A percentile compares a stretch with the other conserved stretches of the same genome.
Conservation (phyloP, 2,797 vertebrate genomes). For the Odontamblyopus lacepedii region DNA sequence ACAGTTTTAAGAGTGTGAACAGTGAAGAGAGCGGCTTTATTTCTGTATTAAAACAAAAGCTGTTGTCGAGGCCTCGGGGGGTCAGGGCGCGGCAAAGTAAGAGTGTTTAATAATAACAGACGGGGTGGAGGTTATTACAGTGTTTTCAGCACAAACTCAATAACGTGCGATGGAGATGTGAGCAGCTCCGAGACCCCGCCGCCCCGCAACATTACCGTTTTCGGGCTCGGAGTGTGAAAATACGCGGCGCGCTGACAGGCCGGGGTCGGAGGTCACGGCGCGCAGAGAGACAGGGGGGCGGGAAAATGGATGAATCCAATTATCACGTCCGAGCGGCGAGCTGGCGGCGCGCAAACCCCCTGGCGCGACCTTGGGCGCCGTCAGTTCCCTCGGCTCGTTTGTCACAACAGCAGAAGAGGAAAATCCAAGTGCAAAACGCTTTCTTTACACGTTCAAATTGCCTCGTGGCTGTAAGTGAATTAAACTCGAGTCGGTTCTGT, state of each 20-base stretch:
- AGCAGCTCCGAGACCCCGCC: background rate
- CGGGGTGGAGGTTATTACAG: background rate
- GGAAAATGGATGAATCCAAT: slow-evolving; percentile 26
- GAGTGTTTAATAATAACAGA: slow-evolving; percentile 3
- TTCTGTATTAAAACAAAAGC: background rate
- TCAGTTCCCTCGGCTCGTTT: slow-evolving; percentile 6
- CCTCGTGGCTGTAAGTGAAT: slow-evolving; percentile 11
- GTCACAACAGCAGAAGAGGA: slow-evolving; percentile 23
- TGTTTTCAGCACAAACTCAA: background rate
- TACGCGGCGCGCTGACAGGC: slow-evolving; percentile 20
- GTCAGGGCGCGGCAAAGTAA: background rate
- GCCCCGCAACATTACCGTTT: slow-evolving; percentile 5
- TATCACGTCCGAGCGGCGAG: slow-evolving; percentile 22
- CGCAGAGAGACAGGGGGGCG: slow-evolving; percentile 1
- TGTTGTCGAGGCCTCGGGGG: background rate
- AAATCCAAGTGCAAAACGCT: slow-evolving; percentile 6
- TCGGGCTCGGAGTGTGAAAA: slow-evolving; percentile 23
- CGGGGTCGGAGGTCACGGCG: slow-evolving; percentile 15
- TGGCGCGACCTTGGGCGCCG: slow-evolving; percentile 24
- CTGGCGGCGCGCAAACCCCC: slow-evolving; percentile 12
- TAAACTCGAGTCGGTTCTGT: background rate
- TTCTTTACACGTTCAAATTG: slow-evolving; percentile 12
- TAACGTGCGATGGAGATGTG: slow-evolving; percentile 7
- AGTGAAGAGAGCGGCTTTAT: too few relatives aligned
- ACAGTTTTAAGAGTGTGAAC: too few relatives aligned